phyloP scores from a whole-genome alignment of 2,113 vertebrate genomes.

The human (Homo sapiens) region GRCh38 chr14:53091501-53092000 shows the following conservation, averaged over 20 bases:
- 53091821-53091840: conserved; percentile 99
- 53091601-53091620: neutral
- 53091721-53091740: neutral
- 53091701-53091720: neutral
- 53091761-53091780: conserved; percentile 70
- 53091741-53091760: neutral
- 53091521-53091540: neutral
- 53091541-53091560: neutral
- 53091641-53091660: neutral
- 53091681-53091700: neutral
- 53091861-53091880: conserved; percentile 95
- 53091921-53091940: conserved; percentile 95
- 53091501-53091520: neutral
- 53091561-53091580: too few species aligned
- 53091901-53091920: conserved; percentile 96
- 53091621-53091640: neutral
- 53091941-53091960: conserved; percentile 70
- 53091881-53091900: conserved; percentile 97
- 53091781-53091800: conserved; percentile 99
- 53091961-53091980: neutral
- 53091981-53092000: neutral
- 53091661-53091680: neutral
- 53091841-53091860: conserved; percentile 97
- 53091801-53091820: conserved; percentile 99
- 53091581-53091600: neutral